phyloP scores from a whole-genome alignment of 1,140 invertebrate species.

The Cephus cinctus region DNA sequence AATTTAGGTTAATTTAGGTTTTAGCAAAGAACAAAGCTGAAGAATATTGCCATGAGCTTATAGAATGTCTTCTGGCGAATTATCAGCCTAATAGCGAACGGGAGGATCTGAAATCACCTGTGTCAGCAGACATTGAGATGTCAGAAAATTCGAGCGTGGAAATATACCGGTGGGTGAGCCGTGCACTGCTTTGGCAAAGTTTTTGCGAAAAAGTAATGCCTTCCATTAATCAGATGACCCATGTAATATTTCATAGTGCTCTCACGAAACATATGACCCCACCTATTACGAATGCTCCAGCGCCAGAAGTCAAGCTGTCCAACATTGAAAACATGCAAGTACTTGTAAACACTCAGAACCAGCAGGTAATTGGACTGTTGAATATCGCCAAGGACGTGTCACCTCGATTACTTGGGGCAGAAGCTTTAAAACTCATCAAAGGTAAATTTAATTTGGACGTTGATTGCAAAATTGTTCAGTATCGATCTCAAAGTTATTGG shows the following conservation, averaged over 20 bases:
- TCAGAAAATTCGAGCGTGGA: constrained; percentile 59
- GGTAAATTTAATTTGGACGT: constrained; percentile 24
- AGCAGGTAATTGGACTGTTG: constrained; percentile 46
- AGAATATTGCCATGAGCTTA: constrained; percentile 55
- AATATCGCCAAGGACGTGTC: constrained; percentile 43
- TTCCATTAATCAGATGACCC: too few relatives aligned
- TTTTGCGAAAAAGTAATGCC: too few relatives aligned
- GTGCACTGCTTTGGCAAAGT: too few relatives aligned
- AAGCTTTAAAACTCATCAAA: constrained; percentile 40
- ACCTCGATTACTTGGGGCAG: constrained; percentile 44
- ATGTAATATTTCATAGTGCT: constrained; percentile 24
- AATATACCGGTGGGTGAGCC: constrained; percentile 52
- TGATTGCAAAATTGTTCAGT: constrained; percentile 9
- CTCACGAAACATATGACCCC: constrained; percentile 37
- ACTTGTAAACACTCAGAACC: constrained; percentile 50
- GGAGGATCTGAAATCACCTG: constrained; percentile 17
- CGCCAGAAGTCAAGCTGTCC: constrained; percentile 18
- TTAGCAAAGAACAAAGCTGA: constrained; percentile 53
- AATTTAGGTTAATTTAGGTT: too few relatives aligned
- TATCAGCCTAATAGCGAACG: constrained; percentile 31
- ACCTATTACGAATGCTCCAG: constrained; percentile 19
- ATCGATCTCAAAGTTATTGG: too few relatives aligned
- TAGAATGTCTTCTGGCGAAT: constrained; percentile 52
- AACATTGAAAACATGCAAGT: constrained; percentile 49
- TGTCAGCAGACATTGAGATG: constrained; percentile 41